phyloP scores from a whole-genome alignment of 2,888 invertebrate genomes.

The Diarsia dahlii region DNA sequence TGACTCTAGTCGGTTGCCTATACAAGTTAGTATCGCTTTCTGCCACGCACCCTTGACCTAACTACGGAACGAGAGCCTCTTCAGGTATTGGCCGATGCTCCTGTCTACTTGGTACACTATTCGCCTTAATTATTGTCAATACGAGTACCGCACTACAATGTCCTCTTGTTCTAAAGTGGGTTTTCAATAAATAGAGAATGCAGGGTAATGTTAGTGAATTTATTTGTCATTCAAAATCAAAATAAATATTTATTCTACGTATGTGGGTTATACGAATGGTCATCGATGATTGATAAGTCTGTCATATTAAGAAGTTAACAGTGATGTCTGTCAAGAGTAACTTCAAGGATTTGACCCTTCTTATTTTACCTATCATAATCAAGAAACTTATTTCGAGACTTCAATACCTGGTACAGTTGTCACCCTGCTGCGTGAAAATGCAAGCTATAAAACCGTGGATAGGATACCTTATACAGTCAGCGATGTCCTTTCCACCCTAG shows the following conservation, averaged over 20 bases:
- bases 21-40: neutral
- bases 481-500: neutral
- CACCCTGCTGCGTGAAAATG: neutral
- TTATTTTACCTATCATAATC: too few relatives aligned
- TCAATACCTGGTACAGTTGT: neutral
- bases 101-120: too few relatives aligned
- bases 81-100: neutral
- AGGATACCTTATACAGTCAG: neutral
- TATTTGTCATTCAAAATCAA: too few relatives aligned
- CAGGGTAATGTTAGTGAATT: neutral
- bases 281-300: neutral
- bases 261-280: neutral
- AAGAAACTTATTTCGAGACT: neutral
- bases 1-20: too few relatives aligned
- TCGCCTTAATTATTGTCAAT: neutral
- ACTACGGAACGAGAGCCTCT: constrained; percentile 13
- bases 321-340: neutral
- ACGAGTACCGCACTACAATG: neutral
- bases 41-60: constrained; percentile 6
- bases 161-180: neutral
- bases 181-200: neutral
- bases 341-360: neutral
- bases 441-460: neutral
- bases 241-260: neutral
- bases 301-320: neutral